phyloP scores from a whole-genome alignment of 2,888 invertebrate genomes.

The Zhuqinia jingwanae region DNA sequence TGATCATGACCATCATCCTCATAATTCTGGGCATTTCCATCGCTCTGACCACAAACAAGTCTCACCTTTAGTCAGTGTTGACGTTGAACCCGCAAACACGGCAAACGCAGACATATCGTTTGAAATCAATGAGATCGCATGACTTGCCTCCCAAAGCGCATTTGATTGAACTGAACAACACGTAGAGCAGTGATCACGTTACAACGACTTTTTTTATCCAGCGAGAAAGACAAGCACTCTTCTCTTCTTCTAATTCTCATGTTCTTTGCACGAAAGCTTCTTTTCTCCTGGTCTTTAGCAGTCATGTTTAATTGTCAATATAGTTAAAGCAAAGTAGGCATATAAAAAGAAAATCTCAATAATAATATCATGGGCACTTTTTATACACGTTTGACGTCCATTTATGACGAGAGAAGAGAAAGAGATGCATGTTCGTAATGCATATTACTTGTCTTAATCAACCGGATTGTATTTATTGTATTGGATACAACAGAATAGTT shows the following conservation, averaged over 20 bases:
- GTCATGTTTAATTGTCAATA: slow-evolving; percentile 24
- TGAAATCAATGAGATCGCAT: slow-evolving; percentile 58
- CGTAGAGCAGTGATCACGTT: slow-evolving; percentile 50
- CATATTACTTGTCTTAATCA: slow-evolving; percentile 26
- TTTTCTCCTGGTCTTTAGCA: slow-evolving; percentile 36
- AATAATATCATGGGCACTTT: too few relatives aligned
- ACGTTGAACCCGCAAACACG: neutral
- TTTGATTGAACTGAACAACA: slow-evolving; percentile 58
- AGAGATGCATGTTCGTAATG: slow-evolving; percentile 14
- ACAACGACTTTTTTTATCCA: slow-evolving; percentile 36
- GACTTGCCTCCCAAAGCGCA: slow-evolving; percentile 67
- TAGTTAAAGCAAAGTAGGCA: too few relatives aligned
- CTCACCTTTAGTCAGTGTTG: neutral
- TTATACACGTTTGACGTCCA: too few relatives aligned
- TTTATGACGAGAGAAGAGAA: neutral
- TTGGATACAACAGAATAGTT: neutral
- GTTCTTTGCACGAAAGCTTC: slow-evolving; percentile 22
- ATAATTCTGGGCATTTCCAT: neutral
- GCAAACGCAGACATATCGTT: neutral
- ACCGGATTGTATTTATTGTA: neutral
- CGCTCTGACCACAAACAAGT: neutral
- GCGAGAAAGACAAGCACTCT: neutral
- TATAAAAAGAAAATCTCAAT: too few relatives aligned
- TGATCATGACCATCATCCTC: too few relatives aligned
- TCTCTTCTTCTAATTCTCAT: slow-evolving; percentile 34